Conservation (phyloP, 2,797 vertebrate genomes). For the Thamnophis elegans region DNA sequence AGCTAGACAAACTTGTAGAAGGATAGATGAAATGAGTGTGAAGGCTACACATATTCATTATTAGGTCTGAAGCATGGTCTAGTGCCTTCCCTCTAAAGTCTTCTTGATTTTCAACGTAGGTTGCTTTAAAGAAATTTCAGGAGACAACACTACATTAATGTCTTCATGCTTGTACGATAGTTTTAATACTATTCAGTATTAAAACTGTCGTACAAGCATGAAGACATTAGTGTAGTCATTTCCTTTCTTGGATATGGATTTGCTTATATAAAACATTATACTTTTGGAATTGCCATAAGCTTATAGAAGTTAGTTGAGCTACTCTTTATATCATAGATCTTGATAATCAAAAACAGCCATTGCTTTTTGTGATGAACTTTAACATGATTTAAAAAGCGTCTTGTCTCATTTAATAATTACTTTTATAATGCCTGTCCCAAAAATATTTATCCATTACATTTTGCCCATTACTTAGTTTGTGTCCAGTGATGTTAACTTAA, state of each 20-base stretch:
- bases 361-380: not conserved
- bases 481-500: not conserved
- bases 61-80: not conserved
- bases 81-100: not conserved
- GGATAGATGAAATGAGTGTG: not conserved
- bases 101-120: not conserved
- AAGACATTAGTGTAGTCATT: too few relatives aligned
- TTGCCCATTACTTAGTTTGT: not conserved
- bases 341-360: not conserved
- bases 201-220: too few relatives aligned
- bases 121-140: fast-evolving
- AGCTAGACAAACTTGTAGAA: not conserved
- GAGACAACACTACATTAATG: not conserved
- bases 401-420: not conserved
- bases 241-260: not conserved
- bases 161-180: not conserved
- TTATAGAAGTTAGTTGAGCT: not conserved
- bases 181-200: too few relatives aligned
- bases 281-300: not conserved
- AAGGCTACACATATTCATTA: not conserved
- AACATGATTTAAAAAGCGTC: not conserved
- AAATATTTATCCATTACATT: not conserved
- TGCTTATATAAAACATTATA: not conserved
- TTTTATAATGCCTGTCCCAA: not conserved
- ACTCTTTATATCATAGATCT: not conserved